These are phyloP conservation scores for Pseudoips prasinana DNA, from an alignment of 2,888 invertebrate species.

Conservation along the genomic window DNA sequence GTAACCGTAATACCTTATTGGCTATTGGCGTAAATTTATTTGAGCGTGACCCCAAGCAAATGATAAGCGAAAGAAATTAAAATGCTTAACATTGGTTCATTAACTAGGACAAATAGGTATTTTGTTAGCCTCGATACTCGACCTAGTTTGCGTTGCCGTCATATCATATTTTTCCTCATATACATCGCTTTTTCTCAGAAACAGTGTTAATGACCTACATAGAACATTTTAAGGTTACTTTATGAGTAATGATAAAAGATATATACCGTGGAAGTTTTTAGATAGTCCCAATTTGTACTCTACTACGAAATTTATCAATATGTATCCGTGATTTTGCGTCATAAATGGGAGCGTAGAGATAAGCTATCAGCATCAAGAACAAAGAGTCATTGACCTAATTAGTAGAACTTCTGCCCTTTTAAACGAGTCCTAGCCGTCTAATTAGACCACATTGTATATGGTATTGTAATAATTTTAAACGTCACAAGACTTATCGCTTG, in stretches of 20 bases:
- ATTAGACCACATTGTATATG: no score
- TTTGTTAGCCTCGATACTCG: conserved; percentile 57
- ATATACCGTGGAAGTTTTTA: conserved; percentile 8
- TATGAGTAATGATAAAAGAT: no score
- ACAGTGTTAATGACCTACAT: conserved; percentile 74
- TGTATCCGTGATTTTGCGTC: no score
- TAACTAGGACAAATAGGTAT: conserved; percentile 42
- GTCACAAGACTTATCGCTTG: conserved; percentile 53
- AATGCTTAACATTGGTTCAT: conserved; percentile 37
- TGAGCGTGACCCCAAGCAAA: conserved; percentile 2
- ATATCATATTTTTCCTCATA: conserved; percentile 62
- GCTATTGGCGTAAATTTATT: no score
- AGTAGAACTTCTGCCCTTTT: conserved; percentile 36
- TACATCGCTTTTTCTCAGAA: conserved; percentile 57
- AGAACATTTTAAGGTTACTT: conserved; percentile 29
- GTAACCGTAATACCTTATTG: no score
- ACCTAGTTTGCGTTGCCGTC: conserved; percentile 55
- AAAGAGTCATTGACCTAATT: conserved; percentile 74
- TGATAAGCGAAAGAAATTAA: conserved; percentile 15
- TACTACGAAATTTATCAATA: no score
- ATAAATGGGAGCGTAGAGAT: conserved; percentile 13
- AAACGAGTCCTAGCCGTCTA: conserved; percentile 56
- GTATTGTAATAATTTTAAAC: no score
- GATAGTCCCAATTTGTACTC: no score
- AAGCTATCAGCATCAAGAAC: conserved; percentile 53